Evolutionary conservation across 2,113 vertebrate species (phyloP).

Genomic region (Lota lota): DNA sequence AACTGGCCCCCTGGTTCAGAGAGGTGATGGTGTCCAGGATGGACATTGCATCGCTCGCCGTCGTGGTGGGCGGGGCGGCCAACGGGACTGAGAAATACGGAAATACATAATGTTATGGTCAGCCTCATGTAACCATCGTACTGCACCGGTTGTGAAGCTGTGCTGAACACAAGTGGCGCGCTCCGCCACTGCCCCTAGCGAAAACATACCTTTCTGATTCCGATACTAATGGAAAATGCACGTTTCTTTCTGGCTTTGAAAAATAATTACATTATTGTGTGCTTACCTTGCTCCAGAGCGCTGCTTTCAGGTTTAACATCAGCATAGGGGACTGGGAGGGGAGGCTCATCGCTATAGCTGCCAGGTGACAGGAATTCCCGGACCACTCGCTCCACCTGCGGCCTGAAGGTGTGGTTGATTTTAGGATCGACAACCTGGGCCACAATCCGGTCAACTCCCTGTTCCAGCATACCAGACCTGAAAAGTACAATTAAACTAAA

Average conservation of each 20-base stretch:
- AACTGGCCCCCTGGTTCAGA: constrained; percentile 89
- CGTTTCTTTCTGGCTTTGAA: too few relatives aligned
- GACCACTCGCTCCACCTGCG: constrained; percentile 95
- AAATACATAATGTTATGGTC: background rate
- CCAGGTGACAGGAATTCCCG: constrained; percentile 90
- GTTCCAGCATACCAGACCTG: constrained; percentile 97
- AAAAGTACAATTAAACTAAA: background rate
- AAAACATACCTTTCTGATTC: too few relatives aligned
- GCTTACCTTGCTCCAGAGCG: constrained; percentile 74
- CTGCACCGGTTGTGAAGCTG: too few relatives aligned
- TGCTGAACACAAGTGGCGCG: too few relatives aligned
- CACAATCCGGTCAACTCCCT: constrained; percentile 96
- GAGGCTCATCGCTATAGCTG: constrained; percentile 77
- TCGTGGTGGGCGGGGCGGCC: constrained; percentile 62
- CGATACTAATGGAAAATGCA: too few relatives aligned
- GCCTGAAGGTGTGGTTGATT: constrained; percentile 94
- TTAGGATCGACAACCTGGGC: constrained; percentile 98
- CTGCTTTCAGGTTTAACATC: constrained; percentile 78
- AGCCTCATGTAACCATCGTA: too few relatives aligned
- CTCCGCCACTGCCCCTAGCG: too few relatives aligned
- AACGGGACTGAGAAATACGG: constrained; percentile 58
- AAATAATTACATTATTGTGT: too few relatives aligned
- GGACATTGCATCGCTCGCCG: constrained; percentile 84
- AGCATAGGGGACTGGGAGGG: constrained; percentile 41
- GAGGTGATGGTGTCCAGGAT: constrained; percentile 90